phyloP scores from a whole-genome alignment of 2,797 vertebrate genomes.

The Siniperca scherzeri region DNA sequence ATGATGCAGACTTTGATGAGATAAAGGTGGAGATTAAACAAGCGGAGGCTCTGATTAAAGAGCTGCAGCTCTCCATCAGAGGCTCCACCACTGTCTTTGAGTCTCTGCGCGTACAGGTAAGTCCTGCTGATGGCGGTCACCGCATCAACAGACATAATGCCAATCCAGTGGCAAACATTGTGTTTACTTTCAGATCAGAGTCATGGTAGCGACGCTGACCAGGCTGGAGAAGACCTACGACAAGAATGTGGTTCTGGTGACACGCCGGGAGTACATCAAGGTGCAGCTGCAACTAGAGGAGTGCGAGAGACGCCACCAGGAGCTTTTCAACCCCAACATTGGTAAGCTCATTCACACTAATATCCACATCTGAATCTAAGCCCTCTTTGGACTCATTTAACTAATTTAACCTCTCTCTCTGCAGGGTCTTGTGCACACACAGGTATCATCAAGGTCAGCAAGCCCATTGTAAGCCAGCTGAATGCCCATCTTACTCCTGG shows the following conservation, averaged over 20 bases:
- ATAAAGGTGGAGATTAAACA: slow-evolving; percentile 73
- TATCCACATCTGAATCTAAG: not conserved
- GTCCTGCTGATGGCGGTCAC: not conserved
- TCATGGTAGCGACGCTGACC: slow-evolving; percentile 51
- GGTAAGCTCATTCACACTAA: slow-evolving; percentile 48
- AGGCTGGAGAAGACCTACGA: slow-evolving; percentile 71
- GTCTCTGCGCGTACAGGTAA: slow-evolving; percentile 62
- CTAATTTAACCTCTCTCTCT: not conserved
- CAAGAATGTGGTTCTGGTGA: slow-evolving; percentile 67
- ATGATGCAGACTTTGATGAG: slow-evolving; percentile 28
- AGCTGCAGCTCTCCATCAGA: slow-evolving; percentile 70
- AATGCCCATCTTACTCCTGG: slow-evolving; percentile 69
- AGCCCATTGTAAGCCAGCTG: slow-evolving; percentile 80
- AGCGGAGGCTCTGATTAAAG: slow-evolving; percentile 72
- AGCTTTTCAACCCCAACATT: slow-evolving; percentile 75
- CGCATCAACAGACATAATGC: not conserved
- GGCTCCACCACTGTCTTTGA: slow-evolving; percentile 56
- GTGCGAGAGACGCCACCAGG: slow-evolving; percentile 74
- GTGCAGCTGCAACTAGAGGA: slow-evolving; percentile 77
- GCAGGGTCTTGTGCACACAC: slow-evolving; percentile 80
- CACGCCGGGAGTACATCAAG: slow-evolving; percentile 68
- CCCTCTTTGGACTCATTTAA: not conserved
- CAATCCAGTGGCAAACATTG: not conserved
- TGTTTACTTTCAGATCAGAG: slow-evolving; percentile 47
- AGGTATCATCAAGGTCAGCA: slow-evolving; percentile 76